phyloP scores from a whole-genome alignment of 53 echinoderm and acorn worm genomes.

The Holothuria scabra region DNA sequence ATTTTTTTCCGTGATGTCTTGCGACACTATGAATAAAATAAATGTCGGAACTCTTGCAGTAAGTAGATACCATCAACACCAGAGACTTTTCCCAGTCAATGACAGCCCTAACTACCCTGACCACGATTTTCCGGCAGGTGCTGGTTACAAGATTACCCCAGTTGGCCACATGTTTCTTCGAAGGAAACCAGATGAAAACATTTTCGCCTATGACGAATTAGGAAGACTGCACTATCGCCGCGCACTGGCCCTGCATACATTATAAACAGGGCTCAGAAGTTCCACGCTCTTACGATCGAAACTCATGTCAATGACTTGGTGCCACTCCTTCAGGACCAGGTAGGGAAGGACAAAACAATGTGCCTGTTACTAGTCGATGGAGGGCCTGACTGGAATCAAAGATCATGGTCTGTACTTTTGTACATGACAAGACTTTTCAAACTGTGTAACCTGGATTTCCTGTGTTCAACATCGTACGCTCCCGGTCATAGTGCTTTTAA shows the following conservation, averaged over 20 bases:
- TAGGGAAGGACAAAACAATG: constrained; percentile 5
- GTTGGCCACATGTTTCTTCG: constrained; percentile 55
- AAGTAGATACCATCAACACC: constrained; percentile 49
- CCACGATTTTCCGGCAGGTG: constrained; percentile 58
- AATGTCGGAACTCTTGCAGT: constrained; percentile 56
- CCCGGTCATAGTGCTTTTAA: constrained; percentile 52
- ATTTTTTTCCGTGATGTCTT: constrained; percentile 40
- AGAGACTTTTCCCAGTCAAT: constrained; percentile 8
- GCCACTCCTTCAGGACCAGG: constrained; percentile 3
- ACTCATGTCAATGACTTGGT: constrained; percentile 52
- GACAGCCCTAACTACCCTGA: constrained; percentile 56
- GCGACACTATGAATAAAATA: constrained; percentile 59
- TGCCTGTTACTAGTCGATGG: constrained; percentile 46
- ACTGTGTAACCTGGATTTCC: constrained; percentile 35
- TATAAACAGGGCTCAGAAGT: constrained; percentile 30
- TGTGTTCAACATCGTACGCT: constrained; percentile 28
- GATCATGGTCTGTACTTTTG: constrained; percentile 37
- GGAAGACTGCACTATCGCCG: neutral
- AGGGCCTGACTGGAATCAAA: constrained; percentile 53
- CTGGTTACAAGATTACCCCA: constrained; percentile 31
- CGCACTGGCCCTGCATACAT: constrained; percentile 44
- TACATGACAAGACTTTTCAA: constrained; percentile 26
- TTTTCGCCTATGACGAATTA: constrained; percentile 29
- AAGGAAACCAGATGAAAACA: neutral
- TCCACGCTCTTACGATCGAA: constrained; percentile 19